phyloP scores from a whole-genome alignment of 2,888 invertebrate species.

The Mimumesa dahlbomi region DNA sequence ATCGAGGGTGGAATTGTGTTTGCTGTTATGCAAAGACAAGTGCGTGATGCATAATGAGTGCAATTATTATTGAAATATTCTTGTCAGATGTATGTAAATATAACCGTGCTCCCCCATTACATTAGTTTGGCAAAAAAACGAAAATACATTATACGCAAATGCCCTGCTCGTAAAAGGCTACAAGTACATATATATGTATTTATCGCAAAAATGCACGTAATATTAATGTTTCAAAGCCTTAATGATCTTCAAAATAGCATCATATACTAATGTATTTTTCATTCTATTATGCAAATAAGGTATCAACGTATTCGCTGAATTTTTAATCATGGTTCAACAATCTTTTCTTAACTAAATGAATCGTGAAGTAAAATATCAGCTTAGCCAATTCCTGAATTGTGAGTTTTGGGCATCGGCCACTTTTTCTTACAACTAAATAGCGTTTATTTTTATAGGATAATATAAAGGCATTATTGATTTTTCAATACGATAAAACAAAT shows the following conservation, averaged over 20 bases:
- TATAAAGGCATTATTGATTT: constrained; percentile 37
- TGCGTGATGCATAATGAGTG: constrained; percentile 58
- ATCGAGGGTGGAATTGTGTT: constrained; percentile 51
- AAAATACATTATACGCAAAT: constrained; percentile 28
- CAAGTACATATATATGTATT: constrained; percentile 51
- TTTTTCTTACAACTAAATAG: constrained; percentile 28
- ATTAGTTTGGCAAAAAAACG: constrained; percentile 40
- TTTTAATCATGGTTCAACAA: constrained; percentile 34
- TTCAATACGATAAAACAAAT: constrained; percentile 15
- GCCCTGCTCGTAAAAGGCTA: constrained; percentile 42
- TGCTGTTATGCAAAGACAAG: constrained; percentile 44
- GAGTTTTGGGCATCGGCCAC: constrained; percentile 24
- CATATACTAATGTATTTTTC: constrained; percentile 45
- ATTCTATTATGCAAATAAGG: constrained; percentile 38
- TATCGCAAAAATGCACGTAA: constrained; percentile 47
- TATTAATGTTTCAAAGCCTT: constrained; percentile 57
- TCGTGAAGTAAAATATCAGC: constrained; percentile 38
- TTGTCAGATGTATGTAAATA: constrained; percentile 63
- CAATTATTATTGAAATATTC: constrained; percentile 60
- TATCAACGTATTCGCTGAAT: constrained; percentile 25
- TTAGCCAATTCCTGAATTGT: constrained; percentile 24
- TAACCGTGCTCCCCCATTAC: constrained; percentile 42
- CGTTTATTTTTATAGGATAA: constrained; percentile 53
- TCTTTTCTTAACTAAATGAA: constrained; percentile 28
- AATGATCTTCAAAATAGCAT: constrained; percentile 37